phyloP scores from a whole-genome alignment of 2,888 invertebrate genomes.

The Epinotia nisella region DNA sequence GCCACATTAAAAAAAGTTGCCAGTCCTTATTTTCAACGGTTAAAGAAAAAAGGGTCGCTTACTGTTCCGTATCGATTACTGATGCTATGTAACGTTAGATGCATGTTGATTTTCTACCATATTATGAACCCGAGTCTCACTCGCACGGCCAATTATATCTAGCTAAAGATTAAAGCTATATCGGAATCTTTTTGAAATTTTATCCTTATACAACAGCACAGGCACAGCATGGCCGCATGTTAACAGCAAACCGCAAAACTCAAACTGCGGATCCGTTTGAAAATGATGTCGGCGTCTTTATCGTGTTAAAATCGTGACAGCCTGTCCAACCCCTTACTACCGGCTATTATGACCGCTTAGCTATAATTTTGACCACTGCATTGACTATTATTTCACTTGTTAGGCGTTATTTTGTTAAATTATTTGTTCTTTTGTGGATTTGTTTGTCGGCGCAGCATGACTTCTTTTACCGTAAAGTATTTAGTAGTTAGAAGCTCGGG shows the following conservation, averaged over 20 bases:
- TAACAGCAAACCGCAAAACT: background rate
- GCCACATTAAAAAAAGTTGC: too few species aligned
- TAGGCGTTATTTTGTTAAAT: conserved; percentile 62
- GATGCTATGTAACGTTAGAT: too few species aligned
- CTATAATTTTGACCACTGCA: conserved; percentile 54
- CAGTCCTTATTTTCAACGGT: too few species aligned
- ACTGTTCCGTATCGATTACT: too few species aligned
- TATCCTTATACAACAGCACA: conserved; percentile 1
- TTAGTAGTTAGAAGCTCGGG: background rate
- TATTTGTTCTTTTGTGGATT: conserved; percentile 55
- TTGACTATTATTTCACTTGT: conserved; percentile 51
- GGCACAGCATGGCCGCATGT: background rate
- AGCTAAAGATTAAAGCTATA: background rate
- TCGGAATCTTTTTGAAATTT: background rate
- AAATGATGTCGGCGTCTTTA: conserved; percentile 13
- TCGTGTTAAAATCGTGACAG: conserved; percentile 49
- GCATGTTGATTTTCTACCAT: too few species aligned
- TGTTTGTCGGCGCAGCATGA: conserved; percentile 67
- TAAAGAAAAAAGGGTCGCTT: too few species aligned
- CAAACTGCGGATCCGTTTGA: background rate
- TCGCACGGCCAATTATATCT: too few species aligned
- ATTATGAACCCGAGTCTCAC: too few species aligned
- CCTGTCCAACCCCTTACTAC: conserved; percentile 58
- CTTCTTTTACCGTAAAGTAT: conserved; percentile 46
- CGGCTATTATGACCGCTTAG: conserved; percentile 43